Evolutionary conservation across 2,888 invertebrate species (phyloP).

Genomic region (Aleiodes testaceus): DNA sequence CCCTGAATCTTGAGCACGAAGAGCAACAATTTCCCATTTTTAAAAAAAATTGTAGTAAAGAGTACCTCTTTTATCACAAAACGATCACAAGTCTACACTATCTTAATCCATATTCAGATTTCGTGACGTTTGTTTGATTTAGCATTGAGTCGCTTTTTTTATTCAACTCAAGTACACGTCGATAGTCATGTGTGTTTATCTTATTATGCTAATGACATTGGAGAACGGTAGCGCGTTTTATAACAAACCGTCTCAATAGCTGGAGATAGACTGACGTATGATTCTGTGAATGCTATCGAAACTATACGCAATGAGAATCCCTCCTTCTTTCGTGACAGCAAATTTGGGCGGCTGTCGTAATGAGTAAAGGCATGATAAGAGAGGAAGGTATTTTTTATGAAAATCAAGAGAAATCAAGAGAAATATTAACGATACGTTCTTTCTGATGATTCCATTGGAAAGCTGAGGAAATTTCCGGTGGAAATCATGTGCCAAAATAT

Average conservation of each 20-base stretch:
- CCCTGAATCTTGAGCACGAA: slow-evolving; percentile 60
- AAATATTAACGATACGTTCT: no score
- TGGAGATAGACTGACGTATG: slow-evolving; percentile 60
- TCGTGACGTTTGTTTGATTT: background rate
- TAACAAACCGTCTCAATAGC: slow-evolving; percentile 53
- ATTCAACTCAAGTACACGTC: no score
- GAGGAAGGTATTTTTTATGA: background rate
- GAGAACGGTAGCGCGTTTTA: slow-evolving; percentile 38
- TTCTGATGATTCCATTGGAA: no score
- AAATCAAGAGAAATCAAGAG: no score
- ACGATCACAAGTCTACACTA: background rate
- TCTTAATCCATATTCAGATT: no score
- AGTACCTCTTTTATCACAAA: background rate
- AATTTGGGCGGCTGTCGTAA: slow-evolving; percentile 51
- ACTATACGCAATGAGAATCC: slow-evolving; percentile 52
- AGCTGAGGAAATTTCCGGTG: no score
- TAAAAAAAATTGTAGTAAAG: slow-evolving; percentile 9
- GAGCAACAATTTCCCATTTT: slow-evolving; percentile 68
- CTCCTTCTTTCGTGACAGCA: slow-evolving; percentile 49
- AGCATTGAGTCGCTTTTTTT: no score
- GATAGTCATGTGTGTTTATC: slow-evolving; percentile 28
- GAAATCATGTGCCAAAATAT: no score
- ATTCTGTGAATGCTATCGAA: slow-evolving; percentile 49
- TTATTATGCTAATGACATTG: slow-evolving; percentile 35
- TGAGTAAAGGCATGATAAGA: background rate